These are phyloP conservation scores for Bolborhynchus lineola DNA, from an alignment of 2,113 vertebrate genomes.

Conservation along the genomic window DNA sequence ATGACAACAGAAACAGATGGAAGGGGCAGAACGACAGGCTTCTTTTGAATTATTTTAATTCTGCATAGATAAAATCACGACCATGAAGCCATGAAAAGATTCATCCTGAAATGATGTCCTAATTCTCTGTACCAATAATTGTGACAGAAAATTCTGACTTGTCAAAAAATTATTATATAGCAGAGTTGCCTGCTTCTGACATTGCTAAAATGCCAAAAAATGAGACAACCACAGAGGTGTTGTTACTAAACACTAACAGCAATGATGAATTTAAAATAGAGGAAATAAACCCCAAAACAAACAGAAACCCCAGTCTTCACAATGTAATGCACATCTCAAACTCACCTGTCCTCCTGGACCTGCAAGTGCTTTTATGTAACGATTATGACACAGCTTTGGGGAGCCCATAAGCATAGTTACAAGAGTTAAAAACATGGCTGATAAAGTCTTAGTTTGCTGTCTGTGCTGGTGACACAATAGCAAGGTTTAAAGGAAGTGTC, in stretches of 20 bases:
- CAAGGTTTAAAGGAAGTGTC: constrained; percentile 83
- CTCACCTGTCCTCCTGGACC: constrained; percentile 84
- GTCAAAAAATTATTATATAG: neutral
- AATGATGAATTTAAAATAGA: neutral
- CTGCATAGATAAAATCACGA: no score
- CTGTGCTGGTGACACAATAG: constrained; percentile 83
- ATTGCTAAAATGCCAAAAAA: neutral
- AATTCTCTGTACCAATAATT: neutral
- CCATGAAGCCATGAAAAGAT: neutral
- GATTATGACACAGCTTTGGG: constrained; percentile 83
- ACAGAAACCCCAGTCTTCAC: neutral
- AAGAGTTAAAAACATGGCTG: constrained; percentile 86
- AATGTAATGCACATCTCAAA: neutral
- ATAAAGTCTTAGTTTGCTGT: constrained; percentile 90
- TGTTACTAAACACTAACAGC: neutral
- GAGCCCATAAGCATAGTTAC: constrained; percentile 86
- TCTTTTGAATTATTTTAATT: neutral
- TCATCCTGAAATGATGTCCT: neutral
- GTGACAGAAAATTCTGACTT: neutral
- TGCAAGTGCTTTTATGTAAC: constrained; percentile 83
- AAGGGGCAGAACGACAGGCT: neutral
- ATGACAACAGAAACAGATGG: neutral
- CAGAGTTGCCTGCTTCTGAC: neutral
- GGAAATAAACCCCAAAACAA: neutral
- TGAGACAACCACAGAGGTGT: neutral